Evolutionary conservation across 1,140 invertebrate species (phyloP).

Genomic region (Calosoma granatense): DNA sequence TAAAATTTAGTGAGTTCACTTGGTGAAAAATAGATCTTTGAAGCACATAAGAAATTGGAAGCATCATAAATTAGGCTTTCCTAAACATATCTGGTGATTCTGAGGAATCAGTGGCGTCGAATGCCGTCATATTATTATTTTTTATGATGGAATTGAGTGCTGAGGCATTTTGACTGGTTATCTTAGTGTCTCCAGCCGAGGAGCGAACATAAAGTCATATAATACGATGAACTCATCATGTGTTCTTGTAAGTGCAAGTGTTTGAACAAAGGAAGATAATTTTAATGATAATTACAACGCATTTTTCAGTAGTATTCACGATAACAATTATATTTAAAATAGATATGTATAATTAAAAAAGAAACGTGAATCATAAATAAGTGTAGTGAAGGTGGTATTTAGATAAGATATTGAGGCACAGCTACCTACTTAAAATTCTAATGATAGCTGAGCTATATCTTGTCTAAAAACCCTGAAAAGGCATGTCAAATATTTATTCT

Average conservation of each 20-base stretch:
- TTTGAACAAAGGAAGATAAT: background rate
- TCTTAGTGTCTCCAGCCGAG: background rate
- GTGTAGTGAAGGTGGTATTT: background rate
- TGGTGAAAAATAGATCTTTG: background rate
- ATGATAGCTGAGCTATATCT: background rate
- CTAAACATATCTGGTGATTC: slow-evolving; percentile 3
- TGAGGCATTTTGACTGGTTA: background rate
- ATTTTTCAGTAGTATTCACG: background rate
- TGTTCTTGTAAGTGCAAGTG: background rate
- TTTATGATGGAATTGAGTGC: background rate
- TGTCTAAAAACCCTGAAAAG: background rate
- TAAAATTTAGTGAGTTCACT: no score
- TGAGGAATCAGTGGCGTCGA: background rate
- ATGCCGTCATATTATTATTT: slow-evolving; percentile 3
- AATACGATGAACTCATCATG: background rate
- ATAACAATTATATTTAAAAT: background rate
- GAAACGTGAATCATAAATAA: background rate
- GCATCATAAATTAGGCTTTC: background rate
- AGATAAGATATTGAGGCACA: background rate
- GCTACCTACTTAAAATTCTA: background rate
- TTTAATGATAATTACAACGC: background rate
- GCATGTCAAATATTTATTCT: background rate
- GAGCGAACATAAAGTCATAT: background rate
- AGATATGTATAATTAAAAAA: background rate
- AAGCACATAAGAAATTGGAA: background rate